phyloP scores from a whole-genome alignment of 2,113 vertebrate genomes.

The Cyphomyrus plagiostoma region DNA sequence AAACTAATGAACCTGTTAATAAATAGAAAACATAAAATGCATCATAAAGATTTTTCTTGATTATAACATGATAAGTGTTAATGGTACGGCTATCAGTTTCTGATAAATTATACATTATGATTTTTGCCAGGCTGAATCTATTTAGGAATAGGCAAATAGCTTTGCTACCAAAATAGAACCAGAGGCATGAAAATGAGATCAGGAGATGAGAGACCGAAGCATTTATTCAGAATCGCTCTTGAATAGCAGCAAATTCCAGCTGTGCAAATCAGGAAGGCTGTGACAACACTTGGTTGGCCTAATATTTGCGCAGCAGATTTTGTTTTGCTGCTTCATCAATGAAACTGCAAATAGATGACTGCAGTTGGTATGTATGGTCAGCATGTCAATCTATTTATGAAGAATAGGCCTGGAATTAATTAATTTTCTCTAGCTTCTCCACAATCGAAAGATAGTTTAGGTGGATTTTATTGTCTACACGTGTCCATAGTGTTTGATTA shows the following conservation, averaged over 20 bases:
- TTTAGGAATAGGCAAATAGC: neutral
- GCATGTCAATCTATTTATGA: neutral
- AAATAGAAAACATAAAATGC: neutral
- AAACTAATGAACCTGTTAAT: neutral
- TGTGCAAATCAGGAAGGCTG: neutral
- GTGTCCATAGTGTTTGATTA: neutral
- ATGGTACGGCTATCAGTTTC: neutral
- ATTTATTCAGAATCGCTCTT: neutral
- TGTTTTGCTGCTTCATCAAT: neutral
- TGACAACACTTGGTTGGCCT: neutral
- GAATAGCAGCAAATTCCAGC: neutral
- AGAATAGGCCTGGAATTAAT: neutral
- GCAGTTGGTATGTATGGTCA: neutral
- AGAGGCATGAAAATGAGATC: neutral
- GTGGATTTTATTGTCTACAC: neutral
- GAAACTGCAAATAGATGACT: neutral
- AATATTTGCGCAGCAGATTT: conserved; percentile 3
- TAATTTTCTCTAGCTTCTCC: neutral
- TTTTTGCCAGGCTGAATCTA: neutral
- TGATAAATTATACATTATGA: neutral
- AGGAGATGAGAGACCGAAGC: neutral
- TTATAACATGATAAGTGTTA: neutral
- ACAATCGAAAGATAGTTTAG: neutral
- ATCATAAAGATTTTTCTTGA: neutral
- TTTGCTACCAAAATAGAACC: neutral